phyloP scores from a whole-genome alignment of 2,888 invertebrate species.

The Nezara viridula region DNA sequence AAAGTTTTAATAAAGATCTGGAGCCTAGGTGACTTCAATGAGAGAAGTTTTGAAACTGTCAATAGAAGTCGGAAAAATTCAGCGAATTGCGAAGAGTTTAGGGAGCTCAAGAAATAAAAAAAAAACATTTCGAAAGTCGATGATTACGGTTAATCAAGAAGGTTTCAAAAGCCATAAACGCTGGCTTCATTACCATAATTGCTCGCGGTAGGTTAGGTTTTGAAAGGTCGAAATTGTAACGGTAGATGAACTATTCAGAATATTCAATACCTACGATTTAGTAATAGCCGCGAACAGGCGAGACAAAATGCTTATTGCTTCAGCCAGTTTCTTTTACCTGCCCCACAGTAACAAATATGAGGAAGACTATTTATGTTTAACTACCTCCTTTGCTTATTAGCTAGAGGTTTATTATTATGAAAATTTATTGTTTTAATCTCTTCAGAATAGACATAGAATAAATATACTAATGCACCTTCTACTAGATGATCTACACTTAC shows the following conservation, averaged over 20 bases:
- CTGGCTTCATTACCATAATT: background rate
- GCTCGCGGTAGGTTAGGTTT: background rate
- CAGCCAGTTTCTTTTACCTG: background rate
- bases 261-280: slow-evolving; percentile 15
- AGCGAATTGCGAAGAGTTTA: background rate
- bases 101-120: background rate
- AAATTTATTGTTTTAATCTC: too few species aligned
- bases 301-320: background rate
- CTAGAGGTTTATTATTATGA: too few species aligned
- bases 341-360: background rate
- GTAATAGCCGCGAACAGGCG: background rate
- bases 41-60: too few species aligned
- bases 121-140: background rate
- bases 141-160: background rate
- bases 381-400: too few species aligned
- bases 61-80: background rate
- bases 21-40: too few species aligned
- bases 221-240: slow-evolving; percentile 30
- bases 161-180: slow-evolving; percentile 19
- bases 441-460: too few species aligned
- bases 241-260: slow-evolving; percentile 5
- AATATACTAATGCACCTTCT: too few species aligned
- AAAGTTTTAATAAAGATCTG: too few species aligned
- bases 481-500: too few species aligned
- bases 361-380: too few species aligned